These are phyloP conservation scores for Etheostoma cragini DNA, from an alignment of 2,113 vertebrate genomes.

Conservation along the genomic window DNA sequence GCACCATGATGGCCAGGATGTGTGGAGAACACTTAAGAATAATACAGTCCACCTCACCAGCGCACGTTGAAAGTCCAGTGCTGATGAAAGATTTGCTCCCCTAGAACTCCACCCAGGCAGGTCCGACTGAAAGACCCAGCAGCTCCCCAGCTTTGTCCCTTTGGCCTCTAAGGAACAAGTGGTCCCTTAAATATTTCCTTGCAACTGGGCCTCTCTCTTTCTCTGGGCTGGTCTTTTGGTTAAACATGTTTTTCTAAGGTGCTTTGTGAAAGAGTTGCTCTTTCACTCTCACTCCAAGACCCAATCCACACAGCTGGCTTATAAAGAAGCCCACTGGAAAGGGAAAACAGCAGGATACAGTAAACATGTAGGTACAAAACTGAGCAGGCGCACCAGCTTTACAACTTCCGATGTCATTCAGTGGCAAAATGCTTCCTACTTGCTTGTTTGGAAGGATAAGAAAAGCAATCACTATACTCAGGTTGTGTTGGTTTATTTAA, in stretches of 20 bases:
- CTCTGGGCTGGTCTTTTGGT: conserved; percentile 40
- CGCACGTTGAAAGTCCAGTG: conserved; percentile 51
- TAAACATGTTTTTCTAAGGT: conserved; percentile 61
- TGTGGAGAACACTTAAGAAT: conserved; percentile 52
- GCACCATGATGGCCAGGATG: conserved; percentile 66
- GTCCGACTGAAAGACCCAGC: conserved; percentile 61
- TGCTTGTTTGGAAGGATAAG: conserved; percentile 8
- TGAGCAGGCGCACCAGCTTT: conserved; percentile 8
- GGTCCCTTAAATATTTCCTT: conserved; percentile 58
- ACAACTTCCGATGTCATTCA: conserved; percentile 10
- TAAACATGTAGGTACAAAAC: conserved; percentile 43
- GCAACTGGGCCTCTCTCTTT: conserved; percentile 36
- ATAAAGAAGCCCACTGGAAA: conserved; percentile 44
- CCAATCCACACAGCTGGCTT: conserved; percentile 41
- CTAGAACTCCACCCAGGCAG: conserved; percentile 43
- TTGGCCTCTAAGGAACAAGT: conserved; percentile 56
- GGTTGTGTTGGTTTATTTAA: background rate
- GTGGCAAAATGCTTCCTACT: background rate
- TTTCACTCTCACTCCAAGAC: conserved; percentile 47
- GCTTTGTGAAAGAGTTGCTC: conserved; percentile 57
- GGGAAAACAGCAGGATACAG: conserved; percentile 51
- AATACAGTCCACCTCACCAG: conserved; percentile 41
- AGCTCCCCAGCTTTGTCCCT: conserved; percentile 57
- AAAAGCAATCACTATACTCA: background rate
- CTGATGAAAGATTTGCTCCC: conserved; percentile 62